phyloP scores from a whole-genome alignment of 1,140 invertebrate genomes.

The Zaprionus gabonicus region DNA sequence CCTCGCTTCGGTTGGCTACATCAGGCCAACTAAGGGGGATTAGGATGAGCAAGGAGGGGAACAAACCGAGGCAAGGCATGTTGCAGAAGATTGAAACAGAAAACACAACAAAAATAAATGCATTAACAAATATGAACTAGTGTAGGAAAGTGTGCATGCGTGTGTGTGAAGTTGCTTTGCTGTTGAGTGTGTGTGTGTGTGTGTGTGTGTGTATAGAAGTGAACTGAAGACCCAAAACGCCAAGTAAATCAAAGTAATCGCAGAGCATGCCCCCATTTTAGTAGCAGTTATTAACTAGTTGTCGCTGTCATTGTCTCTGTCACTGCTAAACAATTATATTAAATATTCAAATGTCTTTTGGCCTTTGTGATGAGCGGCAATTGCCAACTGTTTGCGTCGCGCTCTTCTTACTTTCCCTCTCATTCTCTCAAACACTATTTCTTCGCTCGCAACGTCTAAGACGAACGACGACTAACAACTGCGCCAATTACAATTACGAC shows the following conservation, averaged over 20 bases:
- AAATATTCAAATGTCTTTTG: conserved; percentile 53
- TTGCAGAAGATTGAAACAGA: background rate
- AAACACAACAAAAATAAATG: conserved; percentile 25
- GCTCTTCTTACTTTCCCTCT: background rate
- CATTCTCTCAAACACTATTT: background rate
- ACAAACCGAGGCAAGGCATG: background rate
- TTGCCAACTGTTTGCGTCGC: background rate
- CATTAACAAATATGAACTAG: conserved; percentile 24
- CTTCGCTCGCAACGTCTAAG: background rate
- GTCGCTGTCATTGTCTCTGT: conserved; percentile 4
- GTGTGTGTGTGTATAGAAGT: conserved; percentile 13
- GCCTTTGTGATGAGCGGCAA: conserved; percentile 27
- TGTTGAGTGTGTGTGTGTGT: conserved; percentile 16
- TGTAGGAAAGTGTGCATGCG: background rate
- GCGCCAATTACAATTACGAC: conserved; percentile 35
- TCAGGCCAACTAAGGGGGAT: background rate
- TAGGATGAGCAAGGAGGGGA: background rate
- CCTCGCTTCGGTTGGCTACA: conserved; percentile 3
- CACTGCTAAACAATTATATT: conserved; percentile 32
- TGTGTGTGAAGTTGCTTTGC: conserved; percentile 11
- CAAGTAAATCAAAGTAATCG: conserved; percentile 31
- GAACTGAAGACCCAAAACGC: conserved; percentile 26
- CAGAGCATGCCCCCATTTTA: conserved; percentile 25
- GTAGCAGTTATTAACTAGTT: conserved; percentile 23
- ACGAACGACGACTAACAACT: conserved; percentile 7